These are phyloP conservation scores for Tylochromis polylepis DNA, from an alignment of 2,113 vertebrate species.

Conservation along the genomic window DNA sequence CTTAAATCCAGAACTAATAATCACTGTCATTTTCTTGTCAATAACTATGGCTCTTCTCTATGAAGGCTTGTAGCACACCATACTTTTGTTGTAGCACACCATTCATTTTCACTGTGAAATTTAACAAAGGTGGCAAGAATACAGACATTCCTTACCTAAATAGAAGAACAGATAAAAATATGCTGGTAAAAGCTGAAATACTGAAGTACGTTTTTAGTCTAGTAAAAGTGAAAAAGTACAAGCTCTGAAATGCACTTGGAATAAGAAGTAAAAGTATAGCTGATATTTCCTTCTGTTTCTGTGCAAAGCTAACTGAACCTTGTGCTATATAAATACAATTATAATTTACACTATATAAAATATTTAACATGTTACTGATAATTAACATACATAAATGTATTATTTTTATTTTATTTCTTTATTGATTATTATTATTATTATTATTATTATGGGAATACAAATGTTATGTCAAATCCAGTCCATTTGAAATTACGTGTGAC, in stretches of 20 bases:
- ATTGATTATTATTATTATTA: neutral
- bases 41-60: fast-evolving
- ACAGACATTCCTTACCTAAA: fast-evolving
- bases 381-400: neutral
- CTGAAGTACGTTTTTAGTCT: neutral
- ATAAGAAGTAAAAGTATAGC: neutral
- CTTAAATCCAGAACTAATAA: constrained; percentile 1
- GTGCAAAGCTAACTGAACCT: neutral
- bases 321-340: neutral
- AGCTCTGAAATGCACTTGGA: fast-evolving
- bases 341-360: no score
- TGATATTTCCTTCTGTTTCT: neutral
- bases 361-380: neutral
- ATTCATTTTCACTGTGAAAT: neutral
- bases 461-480: neutral
- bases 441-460: neutral
- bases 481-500: neutral
- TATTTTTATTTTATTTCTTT: neutral
- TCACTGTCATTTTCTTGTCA: neutral
- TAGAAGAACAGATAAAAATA: neutral
- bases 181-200: fast-evolving
- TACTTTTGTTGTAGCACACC: neutral
- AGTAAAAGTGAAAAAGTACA: neutral
- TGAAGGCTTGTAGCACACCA: neutral
- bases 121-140: neutral